A percentile compares a stretch with the other conserved stretches of the same genome.
phyloP scores from a whole-genome alignment of 2,113 vertebrate genomes.

The Daphoenositta chrysoptera region DNA sequence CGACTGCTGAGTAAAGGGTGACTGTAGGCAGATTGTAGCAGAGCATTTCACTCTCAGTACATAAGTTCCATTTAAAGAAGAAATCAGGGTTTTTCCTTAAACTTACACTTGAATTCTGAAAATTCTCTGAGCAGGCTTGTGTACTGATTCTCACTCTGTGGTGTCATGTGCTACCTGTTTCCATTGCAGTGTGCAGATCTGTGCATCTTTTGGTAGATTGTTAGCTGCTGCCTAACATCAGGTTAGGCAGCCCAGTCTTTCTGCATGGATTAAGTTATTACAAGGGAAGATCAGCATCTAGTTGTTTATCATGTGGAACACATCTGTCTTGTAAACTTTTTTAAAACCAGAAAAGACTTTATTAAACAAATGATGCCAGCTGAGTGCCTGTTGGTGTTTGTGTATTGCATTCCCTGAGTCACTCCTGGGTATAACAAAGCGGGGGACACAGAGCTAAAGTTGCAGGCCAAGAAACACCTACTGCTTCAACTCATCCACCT shows the following conservation, averaged over 20 bases:
- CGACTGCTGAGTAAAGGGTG: neutral
- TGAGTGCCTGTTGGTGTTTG: neutral
- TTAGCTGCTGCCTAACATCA: neutral
- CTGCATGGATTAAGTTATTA: conserved; percentile 32
- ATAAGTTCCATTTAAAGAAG: neutral
- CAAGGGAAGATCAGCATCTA: neutral
- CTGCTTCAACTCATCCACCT: neutral
- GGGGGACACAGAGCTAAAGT: neutral
- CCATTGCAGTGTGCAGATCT: neutral
- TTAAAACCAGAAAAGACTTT: conserved; percentile 51
- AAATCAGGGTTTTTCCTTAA: conserved; percentile 25
- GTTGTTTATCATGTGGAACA: conserved; percentile 33
- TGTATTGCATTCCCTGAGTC: neutral
- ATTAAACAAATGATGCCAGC: conserved; percentile 57
- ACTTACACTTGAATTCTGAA: conserved; percentile 61
- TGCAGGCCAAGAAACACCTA: neutral
- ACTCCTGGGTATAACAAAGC: neutral
- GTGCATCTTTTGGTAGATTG: neutral
- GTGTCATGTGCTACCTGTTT: conserved; percentile 35
- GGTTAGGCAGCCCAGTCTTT: neutral
- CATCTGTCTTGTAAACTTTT: conserved; percentile 72
- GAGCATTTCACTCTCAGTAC: neutral
- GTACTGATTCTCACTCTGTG: neutral
- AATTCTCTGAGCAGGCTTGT: conserved; percentile 22
- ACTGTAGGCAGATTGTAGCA: conserved; percentile 10